A percentile compares a stretch with the other conserved stretches of the same genome.
These are phyloP conservation scores for Entelurus aequoreus DNA, from an alignment of 2,113 vertebrate genomes.

Conservation along the genomic window DNA sequence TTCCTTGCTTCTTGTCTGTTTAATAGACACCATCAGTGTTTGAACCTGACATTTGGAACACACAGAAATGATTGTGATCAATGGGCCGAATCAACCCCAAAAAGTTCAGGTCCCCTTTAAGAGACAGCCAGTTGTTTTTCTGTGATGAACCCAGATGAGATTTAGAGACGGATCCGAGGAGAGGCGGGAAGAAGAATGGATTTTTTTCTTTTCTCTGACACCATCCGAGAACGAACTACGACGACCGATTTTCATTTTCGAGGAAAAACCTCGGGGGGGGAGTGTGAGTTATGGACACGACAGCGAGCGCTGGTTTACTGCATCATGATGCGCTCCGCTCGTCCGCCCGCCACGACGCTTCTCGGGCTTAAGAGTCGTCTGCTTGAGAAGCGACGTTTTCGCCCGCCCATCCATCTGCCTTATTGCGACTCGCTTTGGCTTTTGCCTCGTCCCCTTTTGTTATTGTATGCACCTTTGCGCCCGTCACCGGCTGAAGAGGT, in stretches of 20 bases:
- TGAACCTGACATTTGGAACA: too few species aligned
- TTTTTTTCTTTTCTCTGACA: slow-evolving; percentile 32
- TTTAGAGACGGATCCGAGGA: slow-evolving; percentile 51
- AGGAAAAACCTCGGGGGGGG: slow-evolving; percentile 39
- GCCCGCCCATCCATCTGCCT: slow-evolving; percentile 24
- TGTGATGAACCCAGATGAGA: slow-evolving; percentile 54
- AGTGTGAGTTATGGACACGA: slow-evolving; percentile 49
- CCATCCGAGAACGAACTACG: slow-evolving; percentile 32
- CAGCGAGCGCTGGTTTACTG: slow-evolving; percentile 43
- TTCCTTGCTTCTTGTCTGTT: too few species aligned
- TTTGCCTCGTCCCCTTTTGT: slow-evolving; percentile 8
- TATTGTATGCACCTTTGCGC: slow-evolving; percentile 19
- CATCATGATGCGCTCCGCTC: slow-evolving; percentile 35
- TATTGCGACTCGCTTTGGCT: slow-evolving; percentile 27
- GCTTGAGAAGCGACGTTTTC: slow-evolving; percentile 16
- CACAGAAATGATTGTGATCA: too few species aligned
- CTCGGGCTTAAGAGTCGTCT: slow-evolving; percentile 22
- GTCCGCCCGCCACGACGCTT: slow-evolving; percentile 38
- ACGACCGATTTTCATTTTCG: slow-evolving; percentile 56
- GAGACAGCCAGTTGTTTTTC: slow-evolving; percentile 47
- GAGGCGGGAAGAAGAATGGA: slow-evolving; percentile 39
- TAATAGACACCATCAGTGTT: too few species aligned
- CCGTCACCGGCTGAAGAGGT: slow-evolving; percentile 21
- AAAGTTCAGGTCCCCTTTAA: too few species aligned
- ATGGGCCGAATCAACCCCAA: too few species aligned